Percentiles rank a stretch among this genome's conserved stretches.
Conservation (phyloP, 2,888 invertebrate genomes). For the Nesidiocoris tenuis region DNA sequence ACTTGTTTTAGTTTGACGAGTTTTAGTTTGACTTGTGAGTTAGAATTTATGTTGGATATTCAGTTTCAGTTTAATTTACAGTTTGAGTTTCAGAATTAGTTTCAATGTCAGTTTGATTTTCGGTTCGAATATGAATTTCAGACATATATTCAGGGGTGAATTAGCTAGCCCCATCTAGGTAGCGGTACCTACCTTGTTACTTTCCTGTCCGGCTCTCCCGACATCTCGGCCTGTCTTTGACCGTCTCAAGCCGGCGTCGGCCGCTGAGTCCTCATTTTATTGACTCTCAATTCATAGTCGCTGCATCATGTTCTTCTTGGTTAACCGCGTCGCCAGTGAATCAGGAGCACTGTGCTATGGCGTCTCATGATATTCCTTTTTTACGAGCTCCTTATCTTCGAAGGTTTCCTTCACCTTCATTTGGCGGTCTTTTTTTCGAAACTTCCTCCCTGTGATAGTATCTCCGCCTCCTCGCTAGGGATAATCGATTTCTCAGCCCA, state of each 20-base stretch:
- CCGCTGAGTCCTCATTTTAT: too few relatives aligned
- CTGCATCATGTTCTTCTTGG: constrained; percentile 36
- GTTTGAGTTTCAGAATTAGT: too few relatives aligned
- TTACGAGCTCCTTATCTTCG: constrained; percentile 10
- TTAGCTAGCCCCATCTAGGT: too few relatives aligned
- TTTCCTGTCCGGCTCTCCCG: neutral
- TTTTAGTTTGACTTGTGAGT: too few relatives aligned
- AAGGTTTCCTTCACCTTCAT: constrained; percentile 13
- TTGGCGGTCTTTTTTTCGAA: constrained; percentile 17
- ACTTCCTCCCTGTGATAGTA: neutral
- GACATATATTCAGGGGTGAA: too few relatives aligned
- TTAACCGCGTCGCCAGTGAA: neutral
- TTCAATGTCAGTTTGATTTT: too few relatives aligned
- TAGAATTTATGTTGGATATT: too few relatives aligned
- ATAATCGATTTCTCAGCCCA: constrained; percentile 20
- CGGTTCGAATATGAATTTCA: too few relatives aligned
- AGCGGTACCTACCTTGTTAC: too few relatives aligned
- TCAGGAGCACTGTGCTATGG: constrained; percentile 3
- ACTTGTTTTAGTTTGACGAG: too few relatives aligned
- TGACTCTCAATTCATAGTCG: constrained; percentile 19
- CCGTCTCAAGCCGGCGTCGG: too few relatives aligned
- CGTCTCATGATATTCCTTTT: constrained; percentile 11
- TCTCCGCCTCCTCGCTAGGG: neutral
- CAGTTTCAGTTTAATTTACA: too few relatives aligned
- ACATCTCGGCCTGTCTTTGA: neutral